Percentiles rank a stretch among this genome's conserved stretches.
Evolutionary conservation across 37 sponge, comb jelly and placozoan species (phyloP).

Genomic region (Mnemiopsis leidyi): DNA sequence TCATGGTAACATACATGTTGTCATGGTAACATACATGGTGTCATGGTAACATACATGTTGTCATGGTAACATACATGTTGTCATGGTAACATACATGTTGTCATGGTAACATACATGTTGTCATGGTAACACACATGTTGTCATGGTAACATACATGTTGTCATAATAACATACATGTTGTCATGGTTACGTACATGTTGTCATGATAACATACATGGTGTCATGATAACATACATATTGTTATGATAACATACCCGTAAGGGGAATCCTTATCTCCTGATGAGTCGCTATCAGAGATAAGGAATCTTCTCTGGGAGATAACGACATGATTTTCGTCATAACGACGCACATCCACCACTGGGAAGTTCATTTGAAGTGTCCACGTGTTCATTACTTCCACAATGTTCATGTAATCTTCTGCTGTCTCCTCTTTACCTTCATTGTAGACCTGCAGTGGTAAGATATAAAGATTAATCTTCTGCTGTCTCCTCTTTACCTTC

Average conservation of each 20-base stretch:
- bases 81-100: no score
- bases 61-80: no score
- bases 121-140: no score
- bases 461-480: background rate
- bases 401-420: background rate
- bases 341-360: constrained; percentile 11
- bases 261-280: constrained; percentile 21
- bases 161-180: no score
- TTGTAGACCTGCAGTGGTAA: background rate
- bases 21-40: no score
- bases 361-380: constrained; percentile 64
- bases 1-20: no score
- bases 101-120: no score
- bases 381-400: constrained; percentile 46
- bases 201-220: no score
- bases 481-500: background rate
- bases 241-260: constrained; percentile 58
- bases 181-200: no score
- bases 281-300: background rate
- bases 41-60: no score
- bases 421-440: background rate
- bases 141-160: no score
- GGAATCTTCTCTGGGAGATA: constrained; percentile 38
- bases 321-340: constrained; percentile 29
- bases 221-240: no score